Conservation (phyloP, 2,113 vertebrate genomes). For the Oostethus manadensis region DNA sequence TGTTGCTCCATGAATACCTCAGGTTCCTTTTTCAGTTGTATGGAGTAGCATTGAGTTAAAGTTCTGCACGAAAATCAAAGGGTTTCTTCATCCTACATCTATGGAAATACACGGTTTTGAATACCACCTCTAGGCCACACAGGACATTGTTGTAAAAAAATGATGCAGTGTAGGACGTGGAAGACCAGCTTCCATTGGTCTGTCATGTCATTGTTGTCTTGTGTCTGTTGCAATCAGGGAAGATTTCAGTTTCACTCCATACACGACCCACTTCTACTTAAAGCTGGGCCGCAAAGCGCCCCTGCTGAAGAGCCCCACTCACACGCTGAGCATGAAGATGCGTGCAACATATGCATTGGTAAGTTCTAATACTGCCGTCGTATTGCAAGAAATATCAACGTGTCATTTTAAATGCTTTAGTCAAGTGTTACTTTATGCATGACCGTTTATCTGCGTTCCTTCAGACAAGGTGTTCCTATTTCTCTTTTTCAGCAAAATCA, state of each 20-base stretch:
- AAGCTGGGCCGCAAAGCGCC: constrained; percentile 83
- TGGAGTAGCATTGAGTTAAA: background rate
- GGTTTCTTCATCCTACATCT: too few species aligned
- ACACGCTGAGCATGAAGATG: constrained; percentile 75
- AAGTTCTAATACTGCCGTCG: background rate
- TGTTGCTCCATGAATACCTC: constrained; percentile 86
- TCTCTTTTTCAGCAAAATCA: background rate
- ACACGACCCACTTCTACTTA: constrained; percentile 89
- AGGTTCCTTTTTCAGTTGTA: constrained; percentile 65
- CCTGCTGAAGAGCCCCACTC: constrained; percentile 75
- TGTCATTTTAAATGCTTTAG: too few species aligned
- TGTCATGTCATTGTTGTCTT: background rate
- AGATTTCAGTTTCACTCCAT: constrained; percentile 96
- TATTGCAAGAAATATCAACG: too few species aligned
- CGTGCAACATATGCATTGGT: constrained; percentile 17
- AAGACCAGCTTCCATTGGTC: too few species aligned
- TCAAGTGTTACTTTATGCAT: background rate
- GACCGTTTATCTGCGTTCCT: background rate
- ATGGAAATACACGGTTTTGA: too few species aligned
- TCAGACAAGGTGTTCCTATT: background rate
- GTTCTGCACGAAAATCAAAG: too few species aligned
- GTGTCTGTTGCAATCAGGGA: constrained; percentile 72
- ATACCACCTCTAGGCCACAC: too few species aligned
- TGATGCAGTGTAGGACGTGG: too few species aligned
- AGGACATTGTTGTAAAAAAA: too few species aligned